Base-by-base conservation (phyloP, 2,888 invertebrate genomes). In the Tenthredo distinguenda region DNA sequence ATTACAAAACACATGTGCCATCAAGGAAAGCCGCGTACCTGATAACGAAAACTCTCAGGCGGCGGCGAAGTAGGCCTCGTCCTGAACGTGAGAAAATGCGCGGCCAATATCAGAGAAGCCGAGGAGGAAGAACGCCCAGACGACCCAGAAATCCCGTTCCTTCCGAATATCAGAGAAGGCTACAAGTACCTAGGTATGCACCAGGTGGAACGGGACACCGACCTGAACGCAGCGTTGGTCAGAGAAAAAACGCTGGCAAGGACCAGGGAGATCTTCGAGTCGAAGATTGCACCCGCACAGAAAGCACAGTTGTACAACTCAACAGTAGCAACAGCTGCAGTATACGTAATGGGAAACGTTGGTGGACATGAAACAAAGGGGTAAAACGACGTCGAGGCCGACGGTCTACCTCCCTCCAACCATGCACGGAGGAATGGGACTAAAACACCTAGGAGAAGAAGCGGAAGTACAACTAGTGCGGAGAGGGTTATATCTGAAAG, bases 311-410 rank as follows among this genome's bases (percentile, higher is more conserved):
- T 87, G 1, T 85, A 31, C 12, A 87, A 87, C 58, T 71, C 85
- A 1, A 55, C 86, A 9, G 62, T 84, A 4, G 50, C 85, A 4
- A 84, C 87, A 7, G 87, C 86, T 1, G 87, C 85, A 15, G 50
- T 62, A 0, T 87, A 87, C 83, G 72, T 87, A n/a, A 37, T 86
- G 82, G 87, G 87, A 0, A 87, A 87, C 68, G 15, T 84, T 40
- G 10, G 40, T 40, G 0, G 0, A 0, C 10, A 40, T 40, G 40
- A 40, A 40, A 2, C 10, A 6, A 2, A 40, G 40, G 1, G 9
- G 10, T 10, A 40, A 10, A 2, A 40, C 40, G 2, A 40, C 40
- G 1, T 10, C 40, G 9, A 40, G 40, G 2, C 40, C 40, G 10
- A 1, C 40, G 40, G 40, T 40, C 40, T 40, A 40, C 10, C 40